Evolutionary conservation across 2,113 vertebrate genomes (phyloP), one percentile per base, ranked within the genome.

Genomic region (Vulpes vulpes): DNA sequence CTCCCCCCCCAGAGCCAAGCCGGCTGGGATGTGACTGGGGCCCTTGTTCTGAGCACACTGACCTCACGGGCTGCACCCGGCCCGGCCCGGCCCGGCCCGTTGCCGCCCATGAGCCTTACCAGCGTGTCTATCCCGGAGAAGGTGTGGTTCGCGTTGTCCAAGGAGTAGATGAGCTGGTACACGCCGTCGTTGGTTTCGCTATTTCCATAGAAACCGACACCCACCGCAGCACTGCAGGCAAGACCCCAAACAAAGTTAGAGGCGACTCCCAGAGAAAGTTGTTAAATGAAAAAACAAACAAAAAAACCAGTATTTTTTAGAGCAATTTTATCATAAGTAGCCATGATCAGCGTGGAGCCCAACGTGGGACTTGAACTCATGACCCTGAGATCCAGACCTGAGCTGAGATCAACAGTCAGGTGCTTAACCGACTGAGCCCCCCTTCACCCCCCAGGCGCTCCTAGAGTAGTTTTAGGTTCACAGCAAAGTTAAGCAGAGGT

Each of bases 121-220:
- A 99, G 98, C 1, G 97, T 98, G 83, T 99, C 99, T n/a, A 99
- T 99, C 53, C 99, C 99, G 0, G 99, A 99, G 94, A 99, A 98
- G 1, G 99, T 99, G 98, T 99, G 99, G 98, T 99, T 99, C 87
- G 99, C 99, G 0, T 99, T 99, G 98, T 99, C 99, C 97, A 99
- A 95, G 98, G 99, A 99, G 89, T 99, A 99, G 98, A 99, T 99
- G 98, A 99, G 98, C 99, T 99, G 99, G 98, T 99, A 99, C 27
- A 99, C 98, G 0, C 99, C 99, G 0, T 99, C 99, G 0, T 99
- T 99, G 98, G 99, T 99, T 99, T 99, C 99, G 1, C 99, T 99
- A 99, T 99, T 99, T 95, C 99, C 99, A 7, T 99, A 99, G 98
- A 99, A 99, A 98, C 99, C 99, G 53, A 99, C 87, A 23, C 99